Percentiles rank a stretch among this genome's conserved stretches.
Evolutionary conservation across 2,797 vertebrate genomes (phyloP).

Genomic region (Cygnus olor): DNA sequence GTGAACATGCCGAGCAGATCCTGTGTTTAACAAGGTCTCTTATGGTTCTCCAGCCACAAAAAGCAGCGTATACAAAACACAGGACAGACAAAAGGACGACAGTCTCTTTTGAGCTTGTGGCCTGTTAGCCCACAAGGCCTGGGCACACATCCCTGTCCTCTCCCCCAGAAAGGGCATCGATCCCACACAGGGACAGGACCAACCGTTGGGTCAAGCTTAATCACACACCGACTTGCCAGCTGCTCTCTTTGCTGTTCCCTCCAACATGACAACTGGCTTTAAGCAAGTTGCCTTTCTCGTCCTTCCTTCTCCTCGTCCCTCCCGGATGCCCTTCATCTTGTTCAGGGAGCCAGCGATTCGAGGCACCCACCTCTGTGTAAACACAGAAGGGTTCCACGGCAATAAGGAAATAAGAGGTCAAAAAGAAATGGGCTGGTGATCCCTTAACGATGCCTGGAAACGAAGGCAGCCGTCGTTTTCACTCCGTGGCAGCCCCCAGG

Average conservation of each 20-base stretch:
- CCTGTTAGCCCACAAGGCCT: constrained; percentile 21
- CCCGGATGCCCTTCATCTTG: not conserved
- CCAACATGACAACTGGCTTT: not conserved
- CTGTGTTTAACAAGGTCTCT: constrained; percentile 24
- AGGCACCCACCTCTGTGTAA: not conserved
- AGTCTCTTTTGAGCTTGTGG: constrained; percentile 19
- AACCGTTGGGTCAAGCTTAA: constrained; percentile 1
- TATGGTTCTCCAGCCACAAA: constrained; percentile 55
- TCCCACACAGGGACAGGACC: not conserved
- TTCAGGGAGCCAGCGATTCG: rapidly evolving
- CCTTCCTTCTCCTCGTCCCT: not conserved
- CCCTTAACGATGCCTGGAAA: not conserved
- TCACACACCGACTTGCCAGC: constrained; percentile 22
- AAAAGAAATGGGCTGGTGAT: not conserved
- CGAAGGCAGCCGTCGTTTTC: not conserved
- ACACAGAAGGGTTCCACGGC: not conserved
- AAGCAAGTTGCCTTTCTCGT: not conserved
- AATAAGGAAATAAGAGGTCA: not conserved
- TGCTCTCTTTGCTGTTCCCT: not conserved
- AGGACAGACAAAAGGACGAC: constrained; percentile 14
- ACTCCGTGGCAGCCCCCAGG: not conserved
- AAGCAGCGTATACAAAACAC: not conserved
- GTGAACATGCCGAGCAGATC: not conserved
- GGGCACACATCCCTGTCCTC: not conserved
- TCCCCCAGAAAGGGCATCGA: not conserved